Evolutionary conservation across 1,140 invertebrate species (phyloP), one percentile per base, ranked within the genome.

Genomic region (Meteorus sp.): DNA sequence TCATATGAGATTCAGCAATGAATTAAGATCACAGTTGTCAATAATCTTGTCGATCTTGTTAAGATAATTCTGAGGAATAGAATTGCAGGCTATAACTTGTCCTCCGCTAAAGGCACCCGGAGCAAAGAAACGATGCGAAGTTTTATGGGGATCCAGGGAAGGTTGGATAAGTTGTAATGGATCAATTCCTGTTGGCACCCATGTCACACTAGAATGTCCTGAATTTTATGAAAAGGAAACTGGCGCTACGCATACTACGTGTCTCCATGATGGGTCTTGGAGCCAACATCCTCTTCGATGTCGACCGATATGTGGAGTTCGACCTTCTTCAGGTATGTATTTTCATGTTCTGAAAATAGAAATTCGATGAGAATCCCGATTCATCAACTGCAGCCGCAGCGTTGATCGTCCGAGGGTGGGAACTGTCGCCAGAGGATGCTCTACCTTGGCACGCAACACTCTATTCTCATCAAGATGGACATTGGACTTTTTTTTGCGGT

Each of bases 401-500:
- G 7, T 59, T 81, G 22, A 75, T 82, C 47, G 66, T 80, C 13
- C 68, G 74, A 41, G 80, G 76, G 9, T 72, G 69, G 69, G 56
- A 61, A 35, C 47, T 64, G 23, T 33, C 62, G 9, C 43, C 25
- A 2, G 54, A 65, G 19, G 60, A 67, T 11, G 51, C 58, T 45
- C 50, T 73, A 41, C 79, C 79, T 2, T 82, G 80, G 80, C 74
- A 79, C 50, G 70, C 73, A 0, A 75, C 71, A 1, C 57, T 82
- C 6, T 81, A 75, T 48, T 66, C 66, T 3, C 59, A 67, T 17
- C 62, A 74, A 35, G 59, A 72, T 15, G 70, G 70, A 2, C 43
- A 71, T 3, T 81, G 78, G 79, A 65, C 23, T 5, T 80, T 79
- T 56, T 76, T 73, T 53, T 82, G 80, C 50, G 77, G 79, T 13